A percentile compares a stretch with the other conserved stretches of the same genome.
These are phyloP conservation scores for Dryococelus australis DNA, from an alignment of 2,888 invertebrate species.

Conservation along the genomic window DNA sequence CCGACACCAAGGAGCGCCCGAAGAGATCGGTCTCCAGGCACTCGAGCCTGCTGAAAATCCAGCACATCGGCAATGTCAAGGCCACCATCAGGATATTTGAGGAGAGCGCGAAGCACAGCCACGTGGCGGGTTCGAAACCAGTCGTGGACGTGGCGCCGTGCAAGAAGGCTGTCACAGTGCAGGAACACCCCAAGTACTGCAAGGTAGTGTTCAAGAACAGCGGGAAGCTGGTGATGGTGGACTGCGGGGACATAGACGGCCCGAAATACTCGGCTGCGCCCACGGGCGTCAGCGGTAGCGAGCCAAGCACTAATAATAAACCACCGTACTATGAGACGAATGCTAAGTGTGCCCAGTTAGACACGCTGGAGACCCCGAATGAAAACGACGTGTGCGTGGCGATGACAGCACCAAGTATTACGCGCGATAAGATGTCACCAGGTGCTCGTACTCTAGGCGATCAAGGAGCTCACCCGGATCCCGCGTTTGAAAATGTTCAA, in stretches of 20 bases:
- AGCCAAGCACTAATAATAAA: neutral
- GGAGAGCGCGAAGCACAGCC: conserved; percentile 47
- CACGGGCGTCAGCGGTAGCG: neutral
- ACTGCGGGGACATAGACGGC: conserved; percentile 24
- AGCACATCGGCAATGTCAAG: conserved; percentile 51
- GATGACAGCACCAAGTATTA: neutral
- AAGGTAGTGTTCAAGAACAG: conserved; percentile 29
- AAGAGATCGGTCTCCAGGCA: conserved; percentile 42
- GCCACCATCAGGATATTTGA: conserved; percentile 57
- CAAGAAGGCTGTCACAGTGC: neutral
- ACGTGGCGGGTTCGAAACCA: no score
- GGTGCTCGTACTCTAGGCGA: neutral
- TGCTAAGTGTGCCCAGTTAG: neutral
- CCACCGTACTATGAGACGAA: neutral
- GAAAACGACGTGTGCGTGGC: neutral
- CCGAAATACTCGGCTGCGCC: neutral
- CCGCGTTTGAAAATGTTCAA: no score
- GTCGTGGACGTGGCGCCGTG: neutral
- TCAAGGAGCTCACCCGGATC: no score
- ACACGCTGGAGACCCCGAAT: no score
- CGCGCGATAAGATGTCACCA: neutral
- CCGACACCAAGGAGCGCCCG: conserved; percentile 32
- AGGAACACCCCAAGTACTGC: conserved; percentile 30
- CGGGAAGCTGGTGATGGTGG: conserved; percentile 28
- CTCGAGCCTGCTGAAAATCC: conserved; percentile 45